Evolutionary conservation across 2,113 vertebrate species (phyloP), one percentile per base, ranked within the genome.

Genomic region (Stigmatopora argus): DNA sequence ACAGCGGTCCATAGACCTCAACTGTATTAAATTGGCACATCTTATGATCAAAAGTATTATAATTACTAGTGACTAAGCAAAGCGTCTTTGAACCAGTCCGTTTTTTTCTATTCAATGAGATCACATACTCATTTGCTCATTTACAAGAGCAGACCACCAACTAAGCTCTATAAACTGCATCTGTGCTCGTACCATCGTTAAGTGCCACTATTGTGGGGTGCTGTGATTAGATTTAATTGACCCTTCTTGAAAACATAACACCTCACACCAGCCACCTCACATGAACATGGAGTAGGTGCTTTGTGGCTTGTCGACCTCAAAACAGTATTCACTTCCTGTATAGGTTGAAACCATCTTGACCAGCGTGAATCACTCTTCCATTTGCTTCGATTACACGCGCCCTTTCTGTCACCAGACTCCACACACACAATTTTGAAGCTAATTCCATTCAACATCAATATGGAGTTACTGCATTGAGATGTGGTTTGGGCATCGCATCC

Each of bases 381-480:
- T 13, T 8, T n/a, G 56, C 73, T 79, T 84, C 62, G 51, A 85
- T 87, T 82, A 81, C 73, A 77, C n/a, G 12, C 70, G 62, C 60
- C 2, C 48, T 71, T 73, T 75, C 82, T 84, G 78, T 86, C 78
- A 78, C 71, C 71, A 56, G 58, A 26, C 59, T 49, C 15, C 23
- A n/a, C 34, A 34, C 55, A 47, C 46, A 82, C 70, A 61, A 76
- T 72, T 85, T 84, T 68, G 78, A 64, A 73, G 71, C 64, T 87
- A 89, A 89, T 89, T 80, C 63, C 64, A 74, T 76, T 70, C 17
- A 77, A 88, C 82, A 80, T 74, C 79, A 86, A 85, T 75, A 75
- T 45, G 74, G 79, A 70, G 66, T 83, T 84, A 78, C 63, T 53
- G 3, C 72, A 56, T 67, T 82, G 79, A 87, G 86, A 79, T 83